Evolutionary conservation across 2,888 invertebrate genomes (phyloP), one percentile per base, ranked within the genome.

Genomic region (Rhogogaster chlorosoma): DNA sequence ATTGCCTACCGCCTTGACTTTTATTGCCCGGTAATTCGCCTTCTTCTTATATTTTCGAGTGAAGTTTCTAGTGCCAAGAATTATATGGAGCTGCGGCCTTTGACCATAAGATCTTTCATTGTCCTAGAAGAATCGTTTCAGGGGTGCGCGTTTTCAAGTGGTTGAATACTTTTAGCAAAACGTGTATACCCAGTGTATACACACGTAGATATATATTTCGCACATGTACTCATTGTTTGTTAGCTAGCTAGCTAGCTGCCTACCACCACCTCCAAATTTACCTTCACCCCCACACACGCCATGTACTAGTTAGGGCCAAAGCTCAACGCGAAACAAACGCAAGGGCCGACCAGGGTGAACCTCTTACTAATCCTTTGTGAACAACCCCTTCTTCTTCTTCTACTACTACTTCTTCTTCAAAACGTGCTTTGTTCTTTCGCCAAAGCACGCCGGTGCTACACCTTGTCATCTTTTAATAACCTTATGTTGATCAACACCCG

Each of bases 381-480:
- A 38, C 53, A 29, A 32, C 78, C 78, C n/a, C 53, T 29, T 29
- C 70, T 32, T 22, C 42, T 32, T 38, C 18, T 26, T 22, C 29
- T 64, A 26, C 29, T 29, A 15, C 12, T 29, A 12, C 10, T 10
- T 9, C 10, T 64, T 22, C 26, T 64, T 22, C 26, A 70, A 70
- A 86, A 77, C 84, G 75, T 38, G 67, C 87, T 87, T 88, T 88
- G 86, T 88, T 86, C 85, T 85, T 85, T 71, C 82, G 78, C 78
- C 77, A 84, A 49, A 77, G 77, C 45, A 49, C 26, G 15, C 1
- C n/a, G 15, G 12, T n/a, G 29, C 61, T 42, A 38, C 70, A 84
- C 38, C 73, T 84, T 84, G 70, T 77, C 86, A 86, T 88, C 87
- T 87, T 87, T 86, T 87, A 85, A 87, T 86, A 86, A 86, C 84